Percentiles rank a stretch among this genome's conserved stretches.
Evolutionary conservation across 2,888 invertebrate genomes (phyloP).

Genomic region (Amiota mariae): DNA sequence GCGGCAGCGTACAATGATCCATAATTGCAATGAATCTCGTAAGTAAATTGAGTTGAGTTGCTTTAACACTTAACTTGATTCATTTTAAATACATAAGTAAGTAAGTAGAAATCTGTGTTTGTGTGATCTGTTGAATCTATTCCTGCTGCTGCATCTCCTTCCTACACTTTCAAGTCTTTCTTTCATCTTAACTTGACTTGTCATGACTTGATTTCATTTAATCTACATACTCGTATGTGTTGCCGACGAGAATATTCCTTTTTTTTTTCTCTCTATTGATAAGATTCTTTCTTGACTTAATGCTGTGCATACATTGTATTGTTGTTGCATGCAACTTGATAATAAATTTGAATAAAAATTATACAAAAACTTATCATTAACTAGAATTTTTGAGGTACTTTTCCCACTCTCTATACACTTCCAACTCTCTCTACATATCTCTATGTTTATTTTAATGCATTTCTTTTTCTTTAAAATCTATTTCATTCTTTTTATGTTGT

Average conservation of each 20-base stretch:
- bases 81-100: background rate
- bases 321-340: conserved; percentile 58
- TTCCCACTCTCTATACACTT: background rate
- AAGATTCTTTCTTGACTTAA: conserved; percentile 7
- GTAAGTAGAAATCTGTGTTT: background rate
- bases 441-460: conserved; percentile 31
- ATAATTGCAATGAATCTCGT: conserved; percentile 40
- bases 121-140: conserved; percentile 22
- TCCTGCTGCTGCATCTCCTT: background rate
- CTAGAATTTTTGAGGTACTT: conserved; percentile 12
- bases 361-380: conserved; percentile 14
- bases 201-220: background rate
- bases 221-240: conserved; percentile 44
- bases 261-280: background rate
- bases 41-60: background rate
- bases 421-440: background rate
- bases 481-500: too few relatives aligned
- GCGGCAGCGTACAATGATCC: conserved; percentile 50
- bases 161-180: conserved; percentile 39
- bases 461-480: too few relatives aligned
- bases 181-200: background rate
- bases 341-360: conserved; percentile 46
- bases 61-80: background rate
- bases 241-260: conserved; percentile 42
- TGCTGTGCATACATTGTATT: too few relatives aligned